A percentile compares a stretch with the other conserved stretches of the same genome.
Evolutionary conservation across 1,140 invertebrate species (phyloP).

Genomic region (Brachystomella parvula): DNA sequence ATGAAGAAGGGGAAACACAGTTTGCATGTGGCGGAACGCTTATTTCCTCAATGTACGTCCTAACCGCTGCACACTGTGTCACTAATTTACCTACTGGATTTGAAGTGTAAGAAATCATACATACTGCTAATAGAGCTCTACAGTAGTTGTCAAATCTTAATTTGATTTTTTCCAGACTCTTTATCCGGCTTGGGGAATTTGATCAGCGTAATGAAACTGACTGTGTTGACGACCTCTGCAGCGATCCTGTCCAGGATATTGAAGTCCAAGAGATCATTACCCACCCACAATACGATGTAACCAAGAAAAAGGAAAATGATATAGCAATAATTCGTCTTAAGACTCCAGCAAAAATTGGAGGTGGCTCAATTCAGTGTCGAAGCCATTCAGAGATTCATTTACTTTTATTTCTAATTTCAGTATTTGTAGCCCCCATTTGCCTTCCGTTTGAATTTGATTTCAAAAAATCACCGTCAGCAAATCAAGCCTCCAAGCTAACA

Average conservation of each 20-base stretch:
- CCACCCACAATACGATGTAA: slow-evolving; percentile 42
- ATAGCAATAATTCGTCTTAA: slow-evolving; percentile 36
- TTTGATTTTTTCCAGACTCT: slow-evolving; percentile 11
- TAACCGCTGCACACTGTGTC: slow-evolving; percentile 21
- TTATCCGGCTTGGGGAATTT: slow-evolving; percentile 25
- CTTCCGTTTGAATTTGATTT: slow-evolving; percentile 27
- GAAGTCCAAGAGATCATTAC: slow-evolving; percentile 47
- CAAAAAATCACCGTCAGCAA: background rate
- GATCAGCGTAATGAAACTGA: slow-evolving; percentile 18
- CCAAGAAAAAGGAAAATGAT: slow-evolving; percentile 33
- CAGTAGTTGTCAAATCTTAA: background rate
- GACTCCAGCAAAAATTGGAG: slow-evolving; percentile 22
- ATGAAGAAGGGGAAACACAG: background rate
- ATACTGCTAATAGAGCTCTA: too few relatives aligned
- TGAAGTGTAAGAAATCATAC: slow-evolving; percentile 17
- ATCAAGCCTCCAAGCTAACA: background rate
- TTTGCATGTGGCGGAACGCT: slow-evolving; percentile 29
- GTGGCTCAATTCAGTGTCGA: slow-evolving; percentile 20
- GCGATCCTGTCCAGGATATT: slow-evolving; percentile 53
- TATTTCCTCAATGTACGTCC: slow-evolving; percentile 17
- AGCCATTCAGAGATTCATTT: background rate
- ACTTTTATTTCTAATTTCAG: slow-evolving; percentile 12
- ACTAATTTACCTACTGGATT: slow-evolving; percentile 18
- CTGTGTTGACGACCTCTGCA: slow-evolving; percentile 43
- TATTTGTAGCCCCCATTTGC: slow-evolving; percentile 34